Evolutionary conservation across 2,113 vertebrate genomes (phyloP).

Genomic region (Oreochromis aureus): DNA sequence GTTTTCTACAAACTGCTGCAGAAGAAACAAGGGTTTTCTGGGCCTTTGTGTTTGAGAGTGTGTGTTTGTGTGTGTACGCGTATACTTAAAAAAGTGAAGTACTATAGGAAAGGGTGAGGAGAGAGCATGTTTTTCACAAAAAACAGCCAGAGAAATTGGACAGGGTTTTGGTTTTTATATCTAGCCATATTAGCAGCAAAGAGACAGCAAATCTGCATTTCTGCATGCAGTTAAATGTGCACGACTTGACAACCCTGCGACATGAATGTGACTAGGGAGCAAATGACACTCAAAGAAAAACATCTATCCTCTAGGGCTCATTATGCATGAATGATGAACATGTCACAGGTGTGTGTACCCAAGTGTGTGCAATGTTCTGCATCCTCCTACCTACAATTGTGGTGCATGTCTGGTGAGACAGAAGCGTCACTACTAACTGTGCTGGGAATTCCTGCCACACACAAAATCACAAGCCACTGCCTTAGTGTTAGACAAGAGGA

Average conservation of each 20-base stretch:
- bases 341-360: neutral
- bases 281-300: constrained; percentile 20
- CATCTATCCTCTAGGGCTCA: neutral
- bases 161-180: constrained; percentile 57
- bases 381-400: constrained; percentile 27
- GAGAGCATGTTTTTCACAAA: constrained; percentile 49
- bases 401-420: constrained; percentile 1
- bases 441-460: constrained; percentile 30
- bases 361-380: neutral
- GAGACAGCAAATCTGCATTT: constrained; percentile 20
- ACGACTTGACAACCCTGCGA: constrained; percentile 18
- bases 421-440: neutral
- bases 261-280: neutral
- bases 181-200: constrained; percentile 31
- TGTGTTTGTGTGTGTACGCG: neutral
- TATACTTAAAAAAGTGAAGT: constrained; percentile 18
- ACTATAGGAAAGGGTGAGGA: constrained; percentile 11
- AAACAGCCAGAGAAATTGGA: constrained; percentile 42
- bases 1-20: constrained; percentile 77
- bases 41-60: neutral
- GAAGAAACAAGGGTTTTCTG: constrained; percentile 69
- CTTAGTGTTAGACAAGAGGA: constrained; percentile 55
- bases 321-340: constrained; percentile 17
- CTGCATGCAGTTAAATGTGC: constrained; percentile 33
- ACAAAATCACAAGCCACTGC: constrained; percentile 53